phyloP scores from a whole-genome alignment of 2,888 invertebrate genomes.

The Leucophora obtusa region DNA sequence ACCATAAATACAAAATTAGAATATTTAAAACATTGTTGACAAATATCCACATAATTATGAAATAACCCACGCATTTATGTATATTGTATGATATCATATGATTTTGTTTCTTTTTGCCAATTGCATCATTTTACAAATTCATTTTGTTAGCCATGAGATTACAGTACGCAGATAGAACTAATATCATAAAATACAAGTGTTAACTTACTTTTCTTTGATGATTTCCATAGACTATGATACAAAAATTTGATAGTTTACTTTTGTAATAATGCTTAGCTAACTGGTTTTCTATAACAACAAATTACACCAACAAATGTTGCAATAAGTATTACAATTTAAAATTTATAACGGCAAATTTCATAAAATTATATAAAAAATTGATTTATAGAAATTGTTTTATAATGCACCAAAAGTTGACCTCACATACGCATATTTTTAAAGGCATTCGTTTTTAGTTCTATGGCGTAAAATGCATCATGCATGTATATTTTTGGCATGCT shows the following conservation, averaged over 20 bases:
- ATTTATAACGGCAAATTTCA: conserved; percentile 57
- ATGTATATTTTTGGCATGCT: conserved; percentile 47
- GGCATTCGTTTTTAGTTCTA: background rate
- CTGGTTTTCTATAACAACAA: conserved; percentile 14
- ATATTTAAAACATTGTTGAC: too few relatives aligned
- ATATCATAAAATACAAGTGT: background rate
- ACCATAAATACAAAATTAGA: too few relatives aligned
- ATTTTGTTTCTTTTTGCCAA: conserved; percentile 45
- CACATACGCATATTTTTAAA: conserved; percentile 55
- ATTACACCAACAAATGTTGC: background rate
- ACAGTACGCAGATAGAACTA: conserved; percentile 21
- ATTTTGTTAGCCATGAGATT: conserved; percentile 55
- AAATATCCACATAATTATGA: too few relatives aligned
- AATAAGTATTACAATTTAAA: conserved; percentile 45
- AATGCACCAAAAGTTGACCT: conserved; percentile 56
- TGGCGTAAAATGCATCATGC: conserved; percentile 37
- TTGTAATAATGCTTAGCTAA: conserved; percentile 36
- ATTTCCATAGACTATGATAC: background rate
- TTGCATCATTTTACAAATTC: conserved; percentile 57
- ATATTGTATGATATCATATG: background rate
- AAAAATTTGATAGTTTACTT: conserved; percentile 26
- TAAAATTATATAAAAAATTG: conserved; percentile 28
- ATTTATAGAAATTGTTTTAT: conserved; percentile 60
- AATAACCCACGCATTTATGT: background rate
- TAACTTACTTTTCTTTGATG: background rate